Evolutionary conservation across 2,888 invertebrate genomes (phyloP).

Genomic region (Physocephala rufipes): DNA sequence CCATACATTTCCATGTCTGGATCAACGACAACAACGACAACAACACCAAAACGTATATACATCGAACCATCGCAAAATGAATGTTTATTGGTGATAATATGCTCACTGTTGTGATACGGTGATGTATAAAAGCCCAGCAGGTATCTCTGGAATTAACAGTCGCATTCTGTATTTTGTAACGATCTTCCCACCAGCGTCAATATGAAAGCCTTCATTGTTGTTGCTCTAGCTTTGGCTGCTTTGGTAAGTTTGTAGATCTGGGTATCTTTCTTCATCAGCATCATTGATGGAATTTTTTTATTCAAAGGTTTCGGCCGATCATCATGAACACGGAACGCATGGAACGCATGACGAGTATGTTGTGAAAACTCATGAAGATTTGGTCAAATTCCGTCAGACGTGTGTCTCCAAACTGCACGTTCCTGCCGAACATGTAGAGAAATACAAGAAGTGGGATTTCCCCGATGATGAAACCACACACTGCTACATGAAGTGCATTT

Average conservation of each 20-base stretch:
- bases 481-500: slow-evolving; percentile 62
- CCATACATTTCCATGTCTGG: neutral
- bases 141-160: slow-evolving; percentile 37
- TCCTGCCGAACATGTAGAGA: slow-evolving; percentile 54
- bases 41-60: neutral
- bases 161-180: slow-evolving; percentile 31
- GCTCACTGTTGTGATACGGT: neutral
- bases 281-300: neutral
- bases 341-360: slow-evolving; percentile 50
- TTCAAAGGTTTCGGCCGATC: slow-evolving; percentile 48
- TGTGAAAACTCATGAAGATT: slow-evolving; percentile 60
- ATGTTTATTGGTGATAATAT: neutral
- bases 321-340: slow-evolving; percentile 38
- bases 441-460: slow-evolving; percentile 61
- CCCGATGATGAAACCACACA: slow-evolving; percentile 59
- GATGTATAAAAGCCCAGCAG: slow-evolving; percentile 41
- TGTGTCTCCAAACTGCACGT: slow-evolving; percentile 55
- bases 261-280: too few species aligned
- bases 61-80: neutral
- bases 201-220: slow-evolving; percentile 50
- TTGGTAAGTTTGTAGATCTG: slow-evolving; percentile 42
- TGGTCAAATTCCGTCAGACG: slow-evolving; percentile 52
- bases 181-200: slow-evolving; percentile 14
- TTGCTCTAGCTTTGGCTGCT: slow-evolving; percentile 43
- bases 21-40: slow-evolving; percentile 8